These are phyloP conservation scores for Drosophila obscura DNA, from an alignment of 1,140 invertebrate genomes.

Conservation along the genomic window DNA sequence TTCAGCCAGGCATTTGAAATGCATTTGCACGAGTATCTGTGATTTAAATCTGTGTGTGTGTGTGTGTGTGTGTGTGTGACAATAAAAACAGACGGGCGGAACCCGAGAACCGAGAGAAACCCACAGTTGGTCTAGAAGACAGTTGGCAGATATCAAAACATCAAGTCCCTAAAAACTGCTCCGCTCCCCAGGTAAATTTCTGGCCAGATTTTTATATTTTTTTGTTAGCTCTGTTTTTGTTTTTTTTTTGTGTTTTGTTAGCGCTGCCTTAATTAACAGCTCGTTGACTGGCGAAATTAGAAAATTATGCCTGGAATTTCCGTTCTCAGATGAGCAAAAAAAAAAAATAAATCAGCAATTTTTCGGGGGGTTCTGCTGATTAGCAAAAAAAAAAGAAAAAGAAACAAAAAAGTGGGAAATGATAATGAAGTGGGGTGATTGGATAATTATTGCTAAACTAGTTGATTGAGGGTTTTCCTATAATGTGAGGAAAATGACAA, in stretches of 20 bases:
- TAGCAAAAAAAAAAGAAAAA: slow-evolving; percentile 19
- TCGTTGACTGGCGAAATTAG: slow-evolving; percentile 73
- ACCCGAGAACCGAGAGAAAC: slow-evolving; percentile 24
- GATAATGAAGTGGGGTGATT: slow-evolving; percentile 39
- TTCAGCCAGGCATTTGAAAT: slow-evolving; percentile 40
- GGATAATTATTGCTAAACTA: background rate
- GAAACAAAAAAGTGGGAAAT: slow-evolving; percentile 1
- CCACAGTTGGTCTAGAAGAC: slow-evolving; percentile 36
- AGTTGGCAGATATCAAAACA: slow-evolving; percentile 27
- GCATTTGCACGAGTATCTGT: slow-evolving; percentile 24
- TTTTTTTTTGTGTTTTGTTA: slow-evolving; percentile 20
- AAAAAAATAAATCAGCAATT: slow-evolving; percentile 34
- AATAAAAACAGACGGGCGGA: slow-evolving; percentile 12
- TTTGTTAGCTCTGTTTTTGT: slow-evolving; percentile 5
- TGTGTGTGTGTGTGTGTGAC: slow-evolving; percentile 11
- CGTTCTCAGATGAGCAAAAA: slow-evolving; percentile 49
- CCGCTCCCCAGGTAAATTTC: slow-evolving; percentile 23
- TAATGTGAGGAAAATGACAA: background rate
- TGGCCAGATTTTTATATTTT: slow-evolving; percentile 8
- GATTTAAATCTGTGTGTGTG: slow-evolving; percentile 7
- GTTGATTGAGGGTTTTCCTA: background rate
- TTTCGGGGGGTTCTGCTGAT: slow-evolving; percentile 55
- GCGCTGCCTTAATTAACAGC: slow-evolving; percentile 70
- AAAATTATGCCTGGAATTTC: slow-evolving; percentile 80
- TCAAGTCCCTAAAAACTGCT: slow-evolving; percentile 25